Conservation (phyloP, 2,797 vertebrate species). For the Lepilemur ruficaudatus region DNA sequence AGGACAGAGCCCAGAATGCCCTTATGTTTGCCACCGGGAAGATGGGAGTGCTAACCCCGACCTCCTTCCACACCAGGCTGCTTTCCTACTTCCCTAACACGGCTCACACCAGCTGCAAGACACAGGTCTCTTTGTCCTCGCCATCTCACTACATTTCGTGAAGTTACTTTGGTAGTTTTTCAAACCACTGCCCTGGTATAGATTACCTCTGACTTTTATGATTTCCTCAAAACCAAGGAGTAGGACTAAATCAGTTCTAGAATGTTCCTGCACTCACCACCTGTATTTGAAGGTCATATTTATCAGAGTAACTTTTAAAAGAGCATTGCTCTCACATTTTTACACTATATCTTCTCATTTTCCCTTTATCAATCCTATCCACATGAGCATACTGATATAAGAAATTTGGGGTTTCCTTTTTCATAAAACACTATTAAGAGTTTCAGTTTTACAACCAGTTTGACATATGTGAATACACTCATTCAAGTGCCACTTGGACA, state of each 20-base stretch:
- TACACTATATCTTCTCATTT: background rate
- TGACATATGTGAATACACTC: background rate
- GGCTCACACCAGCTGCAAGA: background rate
- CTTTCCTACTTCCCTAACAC: background rate
- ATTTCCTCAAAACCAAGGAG: background rate
- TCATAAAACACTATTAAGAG: background rate
- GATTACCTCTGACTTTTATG: background rate
- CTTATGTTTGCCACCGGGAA: background rate
- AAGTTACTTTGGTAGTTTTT: background rate
- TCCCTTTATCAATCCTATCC: background rate
- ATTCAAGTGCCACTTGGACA: background rate
- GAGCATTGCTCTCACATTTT: background rate
- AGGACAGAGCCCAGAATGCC: background rate
- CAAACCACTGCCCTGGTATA: background rate
- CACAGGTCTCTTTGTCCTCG: background rate
- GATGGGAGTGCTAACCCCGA: background rate
- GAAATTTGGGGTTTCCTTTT: background rate
- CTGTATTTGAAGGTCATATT: background rate
- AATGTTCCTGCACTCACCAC: background rate
- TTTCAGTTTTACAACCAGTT: background rate
- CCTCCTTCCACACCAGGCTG: background rate
- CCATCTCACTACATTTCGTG: background rate
- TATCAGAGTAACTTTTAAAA: background rate
- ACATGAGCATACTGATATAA: background rate
- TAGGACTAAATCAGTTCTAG: background rate